These are phyloP conservation scores for Lagocephalus sceleratus DNA, from an alignment of 2,797 vertebrate genomes.

Conservation along the genomic window DNA sequence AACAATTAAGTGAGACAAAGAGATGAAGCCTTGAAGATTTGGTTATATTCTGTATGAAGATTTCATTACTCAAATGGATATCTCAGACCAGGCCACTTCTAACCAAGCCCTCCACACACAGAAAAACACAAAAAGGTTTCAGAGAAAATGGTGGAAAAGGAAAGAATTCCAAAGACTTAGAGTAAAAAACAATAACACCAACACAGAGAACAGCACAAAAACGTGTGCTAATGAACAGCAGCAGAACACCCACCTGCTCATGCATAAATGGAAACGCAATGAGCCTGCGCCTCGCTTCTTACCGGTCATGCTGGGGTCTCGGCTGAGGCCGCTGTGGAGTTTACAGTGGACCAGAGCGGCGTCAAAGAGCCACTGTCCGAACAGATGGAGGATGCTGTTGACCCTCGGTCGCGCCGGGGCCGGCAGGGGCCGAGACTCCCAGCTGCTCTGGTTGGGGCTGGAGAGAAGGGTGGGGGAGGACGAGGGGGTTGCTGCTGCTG, in stretches of 20 bases:
- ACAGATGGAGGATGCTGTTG: slow-evolving; percentile 97
- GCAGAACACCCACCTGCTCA: slow-evolving; percentile 62
- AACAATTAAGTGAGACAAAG: slow-evolving; percentile 19
- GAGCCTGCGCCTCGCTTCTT: slow-evolving; percentile 60
- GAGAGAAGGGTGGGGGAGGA: slow-evolving; percentile 91
- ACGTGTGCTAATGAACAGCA: slow-evolving; percentile 47
- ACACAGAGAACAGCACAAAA: slow-evolving; percentile 51
- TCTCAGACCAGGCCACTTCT: slow-evolving; percentile 61
- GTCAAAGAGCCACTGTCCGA: slow-evolving; percentile 95
- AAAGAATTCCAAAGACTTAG: slow-evolving; percentile 53
- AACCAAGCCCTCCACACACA: slow-evolving; percentile 67
- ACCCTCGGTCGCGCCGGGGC: slow-evolving; percentile 91
- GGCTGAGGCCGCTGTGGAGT: slow-evolving; percentile 92
- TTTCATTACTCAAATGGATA: slow-evolving; percentile 48
- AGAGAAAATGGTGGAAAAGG: slow-evolving; percentile 55
- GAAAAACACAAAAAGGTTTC: slow-evolving; percentile 49
- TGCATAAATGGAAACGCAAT: slow-evolving; percentile 45
- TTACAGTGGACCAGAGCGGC: slow-evolving; percentile 95
- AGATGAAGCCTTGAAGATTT: slow-evolving; percentile 17
- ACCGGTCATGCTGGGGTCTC: slow-evolving; percentile 97
- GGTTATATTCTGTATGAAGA: slow-evolving; percentile 29
- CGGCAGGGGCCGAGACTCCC: slow-evolving; percentile 89
- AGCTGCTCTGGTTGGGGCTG: slow-evolving; percentile 92
- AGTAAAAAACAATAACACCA: slow-evolving; percentile 39
- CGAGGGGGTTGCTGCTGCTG: slow-evolving; percentile 77